phyloP scores from a whole-genome alignment of 2,888 invertebrate genomes.

The Ditylenchus weischeri region DNA sequence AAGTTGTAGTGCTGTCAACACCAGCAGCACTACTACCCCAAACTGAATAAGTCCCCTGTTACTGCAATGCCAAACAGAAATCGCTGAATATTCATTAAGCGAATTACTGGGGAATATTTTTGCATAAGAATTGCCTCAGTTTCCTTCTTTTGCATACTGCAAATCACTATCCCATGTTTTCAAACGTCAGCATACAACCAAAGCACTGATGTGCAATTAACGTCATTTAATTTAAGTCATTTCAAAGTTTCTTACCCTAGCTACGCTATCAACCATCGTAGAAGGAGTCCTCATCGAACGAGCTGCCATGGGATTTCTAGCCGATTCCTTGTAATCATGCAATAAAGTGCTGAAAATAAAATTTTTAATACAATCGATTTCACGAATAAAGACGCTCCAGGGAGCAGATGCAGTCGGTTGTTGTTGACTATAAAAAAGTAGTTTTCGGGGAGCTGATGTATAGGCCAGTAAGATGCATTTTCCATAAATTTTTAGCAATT shows the following conservation, averaged over 20 bases:
- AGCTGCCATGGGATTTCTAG: slow-evolving; percentile 67
- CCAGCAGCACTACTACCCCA: not conserved
- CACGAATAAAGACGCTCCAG: slow-evolving; percentile 8
- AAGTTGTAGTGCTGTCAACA: too few species aligned
- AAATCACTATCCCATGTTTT: not conserved
- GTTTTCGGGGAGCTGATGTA: too few species aligned
- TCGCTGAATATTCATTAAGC: slow-evolving; percentile 35
- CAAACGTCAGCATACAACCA: not conserved
- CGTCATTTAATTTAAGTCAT: too few species aligned
- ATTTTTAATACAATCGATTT: not conserved
- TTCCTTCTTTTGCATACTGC: slow-evolving; percentile 27
- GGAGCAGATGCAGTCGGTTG: too few species aligned
- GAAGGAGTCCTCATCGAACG: slow-evolving; percentile 72
- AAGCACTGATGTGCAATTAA: not conserved
- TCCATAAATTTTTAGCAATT: too few species aligned
- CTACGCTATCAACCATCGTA: slow-evolving; percentile 48
- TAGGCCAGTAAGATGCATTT: too few species aligned
- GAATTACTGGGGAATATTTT: slow-evolving; percentile 24
- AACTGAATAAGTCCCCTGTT: not conserved
- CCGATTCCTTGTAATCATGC: slow-evolving; percentile 78
- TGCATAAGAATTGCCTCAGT: not conserved
- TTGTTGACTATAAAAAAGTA: too few species aligned
- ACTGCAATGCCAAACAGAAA: not conserved
- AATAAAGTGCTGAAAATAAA: slow-evolving; percentile 68
- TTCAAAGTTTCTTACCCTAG: slow-evolving; percentile 35